Percentiles rank a stretch among this genome's conserved stretches.
Evolutionary conservation across 2,888 invertebrate genomes (phyloP).

Genomic region (Plebejus anna): DNA sequence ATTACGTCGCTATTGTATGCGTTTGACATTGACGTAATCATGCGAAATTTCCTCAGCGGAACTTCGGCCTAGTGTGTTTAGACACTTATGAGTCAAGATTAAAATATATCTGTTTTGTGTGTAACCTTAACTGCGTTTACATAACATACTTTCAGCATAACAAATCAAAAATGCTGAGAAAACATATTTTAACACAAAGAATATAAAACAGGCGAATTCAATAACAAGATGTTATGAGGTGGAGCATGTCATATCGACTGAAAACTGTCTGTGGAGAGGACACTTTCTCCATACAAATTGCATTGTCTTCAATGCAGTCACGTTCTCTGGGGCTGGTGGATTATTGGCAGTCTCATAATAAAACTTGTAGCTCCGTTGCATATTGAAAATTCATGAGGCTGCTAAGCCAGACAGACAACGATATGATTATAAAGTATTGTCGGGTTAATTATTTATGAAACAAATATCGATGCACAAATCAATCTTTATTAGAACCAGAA

Average conservation of each 20-base stretch:
- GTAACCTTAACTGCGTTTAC: not conserved
- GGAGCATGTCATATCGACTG: not conserved
- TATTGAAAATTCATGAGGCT: not conserved
- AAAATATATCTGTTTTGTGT: too few species aligned
- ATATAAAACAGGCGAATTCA: constrained; percentile 11
- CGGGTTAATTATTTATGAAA: too few species aligned
- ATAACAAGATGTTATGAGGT: constrained; percentile 6
- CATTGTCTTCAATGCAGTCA: not conserved
- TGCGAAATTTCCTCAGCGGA: too few species aligned
- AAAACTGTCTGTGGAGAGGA: not conserved
- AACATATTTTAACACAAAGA: not conserved
- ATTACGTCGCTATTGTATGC: too few species aligned
- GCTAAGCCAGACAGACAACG: not conserved
- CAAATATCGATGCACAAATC: too few species aligned
- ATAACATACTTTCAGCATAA: not conserved
- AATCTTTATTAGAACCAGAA: too few species aligned
- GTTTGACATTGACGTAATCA: too few species aligned
- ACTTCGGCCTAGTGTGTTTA: too few species aligned
- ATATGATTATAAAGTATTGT: too few species aligned
- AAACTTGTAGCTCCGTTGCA: not conserved
- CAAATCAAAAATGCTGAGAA: not conserved
- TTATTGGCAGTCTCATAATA: not conserved
- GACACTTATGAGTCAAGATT: too few species aligned
- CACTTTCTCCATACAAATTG: constrained; percentile 4
- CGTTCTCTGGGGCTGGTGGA: not conserved